These are phyloP conservation scores for Actinia tenebrosa DNA, from an alignment of 64 coral and sea anemone genomes.

Conservation along the genomic window DNA sequence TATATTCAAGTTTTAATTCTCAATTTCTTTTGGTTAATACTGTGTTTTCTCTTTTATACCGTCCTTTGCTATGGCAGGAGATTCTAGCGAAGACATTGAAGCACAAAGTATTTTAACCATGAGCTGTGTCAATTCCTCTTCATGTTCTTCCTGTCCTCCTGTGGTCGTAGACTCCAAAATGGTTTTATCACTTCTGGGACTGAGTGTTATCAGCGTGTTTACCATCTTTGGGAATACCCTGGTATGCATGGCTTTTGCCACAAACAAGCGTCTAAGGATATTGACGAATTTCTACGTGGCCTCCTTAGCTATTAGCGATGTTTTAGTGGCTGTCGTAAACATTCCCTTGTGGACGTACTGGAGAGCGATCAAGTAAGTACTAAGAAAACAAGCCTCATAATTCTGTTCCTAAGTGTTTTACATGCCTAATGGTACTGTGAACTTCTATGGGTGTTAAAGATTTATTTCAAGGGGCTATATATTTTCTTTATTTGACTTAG, in stretches of 20 bases:
- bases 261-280: slow-evolving; percentile 67
- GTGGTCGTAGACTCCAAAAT: slow-evolving; percentile 9
- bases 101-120: background rate
- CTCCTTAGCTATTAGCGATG: slow-evolving; percentile 75
- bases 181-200: slow-evolving; percentile 46
- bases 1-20: background rate
- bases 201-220: slow-evolving; percentile 53
- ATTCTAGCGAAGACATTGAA: background rate
- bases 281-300: slow-evolving; percentile 85
- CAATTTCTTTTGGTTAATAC: background rate
- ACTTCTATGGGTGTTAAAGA: background rate
- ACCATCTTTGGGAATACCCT: slow-evolving; percentile 79
- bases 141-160: background rate
- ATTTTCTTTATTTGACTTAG: background rate
- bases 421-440: background rate
- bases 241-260: slow-evolving; percentile 75
- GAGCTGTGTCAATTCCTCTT: background rate
- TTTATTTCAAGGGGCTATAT: background rate
- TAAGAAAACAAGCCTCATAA: background rate
- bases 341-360: slow-evolving; percentile 76
- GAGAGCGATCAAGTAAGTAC: slow-evolving; percentile 44
- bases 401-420: background rate
- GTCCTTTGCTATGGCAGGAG: background rate
- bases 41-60: background rate
- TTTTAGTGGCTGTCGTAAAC: slow-evolving; percentile 65